phyloP scores from a whole-genome alignment of 2,113 vertebrate genomes.

The Eulemur macaco region DNA sequence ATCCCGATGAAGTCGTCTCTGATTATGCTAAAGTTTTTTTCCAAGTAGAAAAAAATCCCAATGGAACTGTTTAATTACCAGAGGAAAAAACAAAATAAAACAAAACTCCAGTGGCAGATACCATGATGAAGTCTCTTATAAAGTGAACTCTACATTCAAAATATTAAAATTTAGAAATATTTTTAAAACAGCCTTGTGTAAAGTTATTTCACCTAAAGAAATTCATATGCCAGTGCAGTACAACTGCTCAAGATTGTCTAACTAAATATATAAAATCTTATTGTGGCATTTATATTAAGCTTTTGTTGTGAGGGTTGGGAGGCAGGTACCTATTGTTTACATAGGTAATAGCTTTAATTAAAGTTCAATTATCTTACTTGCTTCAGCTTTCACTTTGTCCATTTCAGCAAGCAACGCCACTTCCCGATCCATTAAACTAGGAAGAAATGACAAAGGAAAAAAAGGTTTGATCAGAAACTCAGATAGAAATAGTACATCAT shows the following conservation, averaged over 20 bases:
- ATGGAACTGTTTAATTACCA: neutral
- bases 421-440: slow-evolving; percentile 97
- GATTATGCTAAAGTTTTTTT: neutral
- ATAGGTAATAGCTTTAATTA: neutral
- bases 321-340: neutral
- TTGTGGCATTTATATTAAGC: neutral
- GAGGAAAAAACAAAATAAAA: neutral
- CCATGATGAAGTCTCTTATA: neutral
- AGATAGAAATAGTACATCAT: neutral
- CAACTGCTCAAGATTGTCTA: neutral
- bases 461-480: slow-evolving; percentile 26
- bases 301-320: neutral
- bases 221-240: neutral
- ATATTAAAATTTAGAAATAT: slow-evolving; percentile 11
- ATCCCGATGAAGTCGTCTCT: neutral
- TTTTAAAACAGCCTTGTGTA: neutral
- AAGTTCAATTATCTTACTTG: slow-evolving; percentile 88
- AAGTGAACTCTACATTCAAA: neutral
- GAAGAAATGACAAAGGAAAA: slow-evolving; percentile 7
- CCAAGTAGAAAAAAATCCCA: neutral
- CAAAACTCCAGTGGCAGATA: neutral
- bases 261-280: neutral
- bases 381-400: slow-evolving; percentile 98
- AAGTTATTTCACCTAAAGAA: neutral
- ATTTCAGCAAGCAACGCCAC: slow-evolving; percentile 94